Evolutionary conservation across 2,113 vertebrate species (phyloP).

Genomic region (Nymphicus hollandicus): DNA sequence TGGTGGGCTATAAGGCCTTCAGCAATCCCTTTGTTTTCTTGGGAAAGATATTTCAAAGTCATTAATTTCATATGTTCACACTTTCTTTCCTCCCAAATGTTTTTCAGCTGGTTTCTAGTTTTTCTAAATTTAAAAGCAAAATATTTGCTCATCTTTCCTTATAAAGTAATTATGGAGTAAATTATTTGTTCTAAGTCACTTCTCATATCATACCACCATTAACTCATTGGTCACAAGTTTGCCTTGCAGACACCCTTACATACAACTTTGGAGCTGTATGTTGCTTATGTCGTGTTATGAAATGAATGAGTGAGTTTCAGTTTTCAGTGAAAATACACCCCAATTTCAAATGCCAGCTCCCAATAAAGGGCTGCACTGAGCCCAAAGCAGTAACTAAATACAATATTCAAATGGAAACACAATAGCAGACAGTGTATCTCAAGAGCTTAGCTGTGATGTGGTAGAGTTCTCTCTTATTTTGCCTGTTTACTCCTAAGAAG

Average conservation of each 20-base stretch:
- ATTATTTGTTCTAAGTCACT: background rate
- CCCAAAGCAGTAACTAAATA: background rate
- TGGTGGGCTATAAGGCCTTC: background rate
- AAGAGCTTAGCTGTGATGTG: background rate
- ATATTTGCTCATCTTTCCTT: background rate
- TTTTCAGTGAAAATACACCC: background rate
- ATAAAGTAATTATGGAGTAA: background rate
- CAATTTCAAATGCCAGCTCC: background rate
- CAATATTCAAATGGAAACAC: background rate
- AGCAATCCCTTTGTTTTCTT: background rate
- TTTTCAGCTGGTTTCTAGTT: background rate
- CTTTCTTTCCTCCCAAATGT: background rate
- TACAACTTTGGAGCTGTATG: background rate
- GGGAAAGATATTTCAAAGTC: background rate
- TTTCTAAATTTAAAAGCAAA: background rate
- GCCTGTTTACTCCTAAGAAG: background rate
- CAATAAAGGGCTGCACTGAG: background rate
- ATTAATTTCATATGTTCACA: background rate
- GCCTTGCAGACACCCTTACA: background rate
- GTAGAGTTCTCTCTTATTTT: background rate
- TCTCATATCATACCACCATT: background rate
- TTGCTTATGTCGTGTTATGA: background rate
- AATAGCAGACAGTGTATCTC: background rate
- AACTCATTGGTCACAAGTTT: background rate
- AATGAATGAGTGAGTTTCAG: background rate